Evolutionary conservation across 2,113 vertebrate species (phyloP).

Genomic region (Myotis yumanensis): DNA sequence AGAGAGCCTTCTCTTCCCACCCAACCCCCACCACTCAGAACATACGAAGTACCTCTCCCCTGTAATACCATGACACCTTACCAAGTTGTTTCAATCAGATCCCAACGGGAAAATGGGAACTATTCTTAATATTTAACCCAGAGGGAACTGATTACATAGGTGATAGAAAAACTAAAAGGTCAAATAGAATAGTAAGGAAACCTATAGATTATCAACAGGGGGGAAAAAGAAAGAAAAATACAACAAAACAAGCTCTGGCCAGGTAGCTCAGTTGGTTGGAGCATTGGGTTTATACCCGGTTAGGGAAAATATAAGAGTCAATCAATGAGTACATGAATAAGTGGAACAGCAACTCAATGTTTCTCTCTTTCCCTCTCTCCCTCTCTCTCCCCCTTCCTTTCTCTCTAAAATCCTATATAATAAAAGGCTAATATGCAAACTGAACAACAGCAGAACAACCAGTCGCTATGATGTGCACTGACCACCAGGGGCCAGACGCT

Average conservation of each 20-base stretch:
- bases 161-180: not conserved
- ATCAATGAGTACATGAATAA: not conserved
- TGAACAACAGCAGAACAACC: too few species aligned
- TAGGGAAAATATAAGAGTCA: not conserved
- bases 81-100: not conserved
- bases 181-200: slow-evolving; percentile 17
- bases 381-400: too few species aligned
- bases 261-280: not conserved
- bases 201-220: not conserved
- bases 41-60: not conserved
- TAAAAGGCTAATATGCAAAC: too few species aligned
- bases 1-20: not conserved
- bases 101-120: slow-evolving; percentile 6
- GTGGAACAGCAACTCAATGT: not conserved
- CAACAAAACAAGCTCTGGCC: not conserved
- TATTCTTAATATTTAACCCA: slow-evolving; percentile 28
- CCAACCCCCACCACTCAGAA: not conserved
- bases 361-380: not conserved
- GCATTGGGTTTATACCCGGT: not conserved
- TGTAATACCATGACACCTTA: not conserved
- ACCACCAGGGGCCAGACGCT: too few species aligned
- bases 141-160: not conserved
- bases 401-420: too few species aligned
- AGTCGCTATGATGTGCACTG: too few species aligned
- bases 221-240: not conserved